Base-by-base conservation (phyloP, 1,140 invertebrate genomes). In the Samia ricini region DNA sequence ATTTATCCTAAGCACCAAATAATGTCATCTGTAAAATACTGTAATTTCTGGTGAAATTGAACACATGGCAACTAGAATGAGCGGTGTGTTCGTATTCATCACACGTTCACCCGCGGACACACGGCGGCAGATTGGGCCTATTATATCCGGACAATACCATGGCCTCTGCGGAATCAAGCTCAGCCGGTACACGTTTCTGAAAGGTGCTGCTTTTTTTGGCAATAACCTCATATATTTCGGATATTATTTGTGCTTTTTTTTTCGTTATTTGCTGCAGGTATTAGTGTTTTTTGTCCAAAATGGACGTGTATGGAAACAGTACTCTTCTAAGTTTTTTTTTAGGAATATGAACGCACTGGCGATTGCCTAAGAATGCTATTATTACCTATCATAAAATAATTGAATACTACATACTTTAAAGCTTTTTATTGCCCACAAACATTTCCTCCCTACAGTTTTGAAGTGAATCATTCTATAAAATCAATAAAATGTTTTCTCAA, bases 101-200 rank as follows among this genome's bases (percentile, higher is more conserved):
- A 24, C 56, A 56, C 60, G 60, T 22, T 12, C 22, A 42, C 51
- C 52, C 42, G 50, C 60, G 62, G 59, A 36, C 36, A 57, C 21
- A 12, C 15, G 60, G 60, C 56, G 54, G 57, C 64, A 66, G 64
- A 66, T 66, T 66, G 64, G 64, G 49, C 58, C 64, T 61, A 66
- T 66, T 66, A 66, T 66, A 54, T 50, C 60, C 60, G 29, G 29
- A 66, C 64, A 61, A 66, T 62, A 66, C 49, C 64, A 33, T 18
- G 20, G 49, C 55, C 55, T 66, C 55, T 33, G 50, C 60, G 56
- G 60, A 66, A 58, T 66, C 64, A 58, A 66, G 42, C 48, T 66
- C 50, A 36, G 60, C 2, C 19, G 15, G n/a, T 8, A 20, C 22
- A 61, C 49, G 60, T 55, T 66, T 42, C 33, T 52, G 56, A 61